Conservation (phyloP, 2,113 vertebrate genomes). For the Ameiurus melas region DNA sequence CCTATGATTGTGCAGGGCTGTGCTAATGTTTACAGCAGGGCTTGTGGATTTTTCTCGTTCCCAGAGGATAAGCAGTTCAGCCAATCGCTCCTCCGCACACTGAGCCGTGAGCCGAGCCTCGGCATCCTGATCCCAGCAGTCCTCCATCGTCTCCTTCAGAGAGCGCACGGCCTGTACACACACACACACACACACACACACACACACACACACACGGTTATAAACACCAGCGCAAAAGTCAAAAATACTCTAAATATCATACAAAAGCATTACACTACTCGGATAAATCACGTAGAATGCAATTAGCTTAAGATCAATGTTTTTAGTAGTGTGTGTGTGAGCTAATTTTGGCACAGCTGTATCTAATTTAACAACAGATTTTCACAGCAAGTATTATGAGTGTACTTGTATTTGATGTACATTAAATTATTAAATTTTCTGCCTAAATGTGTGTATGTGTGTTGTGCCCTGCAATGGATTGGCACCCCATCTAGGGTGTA, state of each 20-base stretch:
- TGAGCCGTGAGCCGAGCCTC: conserved; percentile 94
- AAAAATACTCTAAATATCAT: not conserved
- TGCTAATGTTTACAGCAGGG: conserved; percentile 84
- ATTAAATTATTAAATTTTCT: not conserved
- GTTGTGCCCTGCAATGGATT: too few species aligned
- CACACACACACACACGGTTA: not conserved
- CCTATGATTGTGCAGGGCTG: conserved; percentile 82
- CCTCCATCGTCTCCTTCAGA: conserved; percentile 96
- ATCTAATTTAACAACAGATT: not conserved
- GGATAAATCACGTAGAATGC: not conserved
- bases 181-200: conserved; percentile 24
- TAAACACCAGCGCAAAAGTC: not conserved
- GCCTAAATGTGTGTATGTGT: not conserved
- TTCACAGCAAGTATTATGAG: not conserved
- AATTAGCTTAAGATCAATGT: too few species aligned
- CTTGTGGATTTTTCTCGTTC: conserved; percentile 87
- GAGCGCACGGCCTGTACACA: conserved; percentile 80
- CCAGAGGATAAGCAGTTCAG: conserved; percentile 91
- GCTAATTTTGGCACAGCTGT: too few species aligned
- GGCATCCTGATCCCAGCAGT: conserved; percentile 98
- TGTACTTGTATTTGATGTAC: not conserved
- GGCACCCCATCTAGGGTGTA: too few species aligned
- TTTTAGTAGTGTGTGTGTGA: too few species aligned
- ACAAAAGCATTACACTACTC: not conserved
- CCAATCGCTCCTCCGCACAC: conserved; percentile 92